These are phyloP conservation scores for Chiridota heheva DNA, from an alignment of 35 echinoderm and acorn worm genomes.

Conservation along the genomic window DNA sequence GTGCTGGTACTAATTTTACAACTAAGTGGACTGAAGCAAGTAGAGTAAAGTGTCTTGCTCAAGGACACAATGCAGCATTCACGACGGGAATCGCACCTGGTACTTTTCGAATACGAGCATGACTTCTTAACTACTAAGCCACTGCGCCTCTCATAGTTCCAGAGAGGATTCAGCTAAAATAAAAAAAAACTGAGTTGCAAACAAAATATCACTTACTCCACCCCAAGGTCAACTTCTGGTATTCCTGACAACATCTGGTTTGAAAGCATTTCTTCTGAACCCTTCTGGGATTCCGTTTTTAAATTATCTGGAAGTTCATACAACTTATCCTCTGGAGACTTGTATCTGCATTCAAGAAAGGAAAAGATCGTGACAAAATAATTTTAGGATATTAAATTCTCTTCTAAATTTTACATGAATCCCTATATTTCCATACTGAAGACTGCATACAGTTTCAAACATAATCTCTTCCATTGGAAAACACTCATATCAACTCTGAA, in stretches of 20 bases:
- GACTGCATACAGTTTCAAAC: too few species aligned
- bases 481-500: too few species aligned
- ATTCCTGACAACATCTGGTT: slow-evolving; percentile 99
- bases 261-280: slow-evolving; percentile 97
- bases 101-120: too few species aligned
- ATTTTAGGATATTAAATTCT: neutral
- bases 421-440: neutral
- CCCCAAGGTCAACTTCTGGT: slow-evolving; percentile 92
- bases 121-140: too few species aligned
- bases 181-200: neutral
- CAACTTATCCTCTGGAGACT: slow-evolving; percentile 87
- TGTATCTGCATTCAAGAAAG: slow-evolving; percentile 46
- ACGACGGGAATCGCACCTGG: too few species aligned
- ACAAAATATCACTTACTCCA: slow-evolving; percentile 95
- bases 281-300: slow-evolving; percentile 66
- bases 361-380: neutral
- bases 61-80: too few species aligned
- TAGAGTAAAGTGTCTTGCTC: too few species aligned
- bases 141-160: neutral
- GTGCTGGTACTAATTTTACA: too few species aligned
- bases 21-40: too few species aligned
- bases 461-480: too few species aligned
- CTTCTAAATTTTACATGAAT: neutral
- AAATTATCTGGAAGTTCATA: slow-evolving; percentile 95
- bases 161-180: neutral